Evolutionary conservation across 2,888 invertebrate species (phyloP).

Genomic region (Odontothrips loti): DNA sequence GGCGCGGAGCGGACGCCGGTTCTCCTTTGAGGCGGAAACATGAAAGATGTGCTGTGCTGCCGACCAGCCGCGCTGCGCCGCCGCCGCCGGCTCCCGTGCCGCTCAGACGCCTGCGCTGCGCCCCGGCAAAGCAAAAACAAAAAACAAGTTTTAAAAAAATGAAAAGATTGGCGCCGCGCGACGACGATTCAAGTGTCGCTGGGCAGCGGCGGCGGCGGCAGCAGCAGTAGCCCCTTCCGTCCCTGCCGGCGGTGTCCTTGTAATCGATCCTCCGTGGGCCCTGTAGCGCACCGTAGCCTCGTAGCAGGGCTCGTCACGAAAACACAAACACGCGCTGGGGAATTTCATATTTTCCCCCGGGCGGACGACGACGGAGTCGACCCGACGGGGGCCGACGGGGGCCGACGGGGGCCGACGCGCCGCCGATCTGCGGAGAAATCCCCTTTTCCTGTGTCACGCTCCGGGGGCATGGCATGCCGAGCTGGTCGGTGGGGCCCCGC

Average conservation of each 20-base stretch:
- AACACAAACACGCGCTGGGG: constrained; percentile 60
- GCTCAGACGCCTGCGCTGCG: background rate
- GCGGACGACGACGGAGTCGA: constrained; percentile 43
- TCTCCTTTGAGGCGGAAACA: background rate
- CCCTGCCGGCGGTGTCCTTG: background rate
- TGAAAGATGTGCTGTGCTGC: background rate
- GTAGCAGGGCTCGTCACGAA: constrained; percentile 59
- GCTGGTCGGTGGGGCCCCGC: too few species aligned
- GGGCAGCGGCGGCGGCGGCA: background rate
- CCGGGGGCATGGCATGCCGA: too few species aligned
- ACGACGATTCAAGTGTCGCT: background rate
- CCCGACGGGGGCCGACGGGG: background rate
- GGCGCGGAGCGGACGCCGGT: background rate
- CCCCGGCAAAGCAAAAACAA: background rate
- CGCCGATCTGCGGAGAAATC: too few species aligned
- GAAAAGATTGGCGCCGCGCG: background rate
- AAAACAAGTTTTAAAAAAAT: background rate
- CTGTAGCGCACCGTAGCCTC: constrained; percentile 62
- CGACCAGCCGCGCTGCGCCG: background rate
- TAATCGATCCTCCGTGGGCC: constrained; percentile 55
- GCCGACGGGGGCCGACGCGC: too few species aligned
- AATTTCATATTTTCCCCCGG: constrained; percentile 69
- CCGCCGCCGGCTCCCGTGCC: too few species aligned
- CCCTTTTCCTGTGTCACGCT: too few species aligned
- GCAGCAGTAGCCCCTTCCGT: background rate